Base-by-base conservation (phyloP, 1,140 invertebrate genomes). In the Drosophila yakuba region DNA sequence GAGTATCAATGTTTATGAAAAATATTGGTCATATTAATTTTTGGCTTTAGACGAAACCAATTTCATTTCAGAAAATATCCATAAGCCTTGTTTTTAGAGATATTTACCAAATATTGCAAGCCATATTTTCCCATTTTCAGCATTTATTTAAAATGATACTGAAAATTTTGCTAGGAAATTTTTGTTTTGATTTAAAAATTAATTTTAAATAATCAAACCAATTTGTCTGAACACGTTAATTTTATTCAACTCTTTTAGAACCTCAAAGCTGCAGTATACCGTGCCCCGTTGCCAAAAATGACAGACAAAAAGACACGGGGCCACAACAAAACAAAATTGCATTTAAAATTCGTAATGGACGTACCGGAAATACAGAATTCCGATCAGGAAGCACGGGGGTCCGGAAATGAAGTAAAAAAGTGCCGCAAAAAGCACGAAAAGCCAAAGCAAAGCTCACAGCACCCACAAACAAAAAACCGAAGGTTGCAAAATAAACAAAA, bases 331-430 rank as follows among this genome's bases (percentile, higher is more conserved):
- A 39, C 35, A 45, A 54, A 74, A 66, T 76, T 88, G 57, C 71
- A 88, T 88, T 86, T 86, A 86, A 86, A 79, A 88, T 74, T 77
- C 71, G 71, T 80, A 88, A 89, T 88, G 84, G 85, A 88, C 84
- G 77, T 62, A 80, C 75, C 76, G 84, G 84, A 88, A 88, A 89
- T 88, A 89, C 84, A 61, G 73, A 74, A 84, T 89, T 88, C 84
- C 84, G 80, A 89, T 88, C 84, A 89, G 84, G 84, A 88, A 88
- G 62, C 68, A 28, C 43, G n/a, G 64, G 76, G 78, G 78, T 71
- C 82, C 74, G 82, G 82, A 85, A 85, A 85, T 86, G 82, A 85
- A 86, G 82, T 86, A 78, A 86, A 86, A 85, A 89, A 88, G 61
- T 80, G 72, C 62, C 61, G 50, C 63, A 89, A 84, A 88, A 86